Evolutionary conservation across 2,113 vertebrate genomes (phyloP).

Genomic region (Taxidea taxus): DNA sequence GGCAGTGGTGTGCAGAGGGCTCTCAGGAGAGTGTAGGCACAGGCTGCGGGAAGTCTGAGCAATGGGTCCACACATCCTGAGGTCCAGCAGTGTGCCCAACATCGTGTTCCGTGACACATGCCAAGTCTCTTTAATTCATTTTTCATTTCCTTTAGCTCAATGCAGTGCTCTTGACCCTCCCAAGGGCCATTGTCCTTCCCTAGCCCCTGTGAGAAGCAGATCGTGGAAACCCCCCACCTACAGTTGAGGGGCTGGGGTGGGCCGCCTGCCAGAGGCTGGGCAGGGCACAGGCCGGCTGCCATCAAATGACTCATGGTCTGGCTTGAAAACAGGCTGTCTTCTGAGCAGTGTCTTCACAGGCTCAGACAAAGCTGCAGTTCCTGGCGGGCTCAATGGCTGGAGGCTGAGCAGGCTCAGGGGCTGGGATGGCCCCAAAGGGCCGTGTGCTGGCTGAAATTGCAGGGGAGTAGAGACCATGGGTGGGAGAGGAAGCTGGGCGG

Average conservation of each 20-base stretch:
- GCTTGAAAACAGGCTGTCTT: background rate
- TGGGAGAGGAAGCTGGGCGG: background rate
- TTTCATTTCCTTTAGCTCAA: background rate
- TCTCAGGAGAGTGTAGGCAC: background rate
- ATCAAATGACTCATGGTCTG: background rate
- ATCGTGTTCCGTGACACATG: background rate
- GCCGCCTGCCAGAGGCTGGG: background rate
- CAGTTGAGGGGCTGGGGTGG: background rate
- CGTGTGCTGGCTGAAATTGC: background rate
- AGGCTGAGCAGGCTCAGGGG: background rate
- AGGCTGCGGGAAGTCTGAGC: background rate
- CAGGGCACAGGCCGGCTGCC: background rate
- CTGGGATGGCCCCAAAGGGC: background rate
- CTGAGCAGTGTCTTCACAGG: background rate
- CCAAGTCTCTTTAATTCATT: too few species aligned
- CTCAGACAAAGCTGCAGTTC: background rate
- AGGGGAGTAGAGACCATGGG: background rate
- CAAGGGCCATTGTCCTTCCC: background rate
- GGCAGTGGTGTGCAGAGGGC: background rate
- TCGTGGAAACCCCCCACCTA: background rate
- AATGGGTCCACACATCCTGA: background rate
- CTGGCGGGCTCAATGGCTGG: background rate
- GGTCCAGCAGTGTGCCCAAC: accelerated
- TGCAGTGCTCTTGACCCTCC: background rate
- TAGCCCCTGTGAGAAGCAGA: background rate